phyloP scores from a whole-genome alignment of 2,888 invertebrate species.

The Miltochrista miniata region DNA sequence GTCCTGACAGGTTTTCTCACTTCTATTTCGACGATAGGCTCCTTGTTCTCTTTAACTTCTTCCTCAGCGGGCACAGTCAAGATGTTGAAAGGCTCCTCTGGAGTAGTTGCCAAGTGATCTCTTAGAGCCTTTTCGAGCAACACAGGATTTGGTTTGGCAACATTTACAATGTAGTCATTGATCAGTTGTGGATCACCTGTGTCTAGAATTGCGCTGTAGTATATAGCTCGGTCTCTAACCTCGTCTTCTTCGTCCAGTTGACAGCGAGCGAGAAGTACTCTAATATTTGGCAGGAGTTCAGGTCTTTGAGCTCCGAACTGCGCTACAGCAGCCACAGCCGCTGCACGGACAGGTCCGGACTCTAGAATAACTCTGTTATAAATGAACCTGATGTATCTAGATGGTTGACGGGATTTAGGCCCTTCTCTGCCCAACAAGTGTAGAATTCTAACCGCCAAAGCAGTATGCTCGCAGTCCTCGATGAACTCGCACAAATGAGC shows the following conservation, averaged over 20 bases:
- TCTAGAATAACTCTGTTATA: conserved; percentile 97
- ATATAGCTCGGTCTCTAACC: conserved; percentile 98
- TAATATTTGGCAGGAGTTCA: conserved; percentile 87
- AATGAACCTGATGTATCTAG: conserved; percentile 92
- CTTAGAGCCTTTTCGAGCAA: conserved; percentile 94
- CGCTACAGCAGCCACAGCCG: conserved; percentile 98
- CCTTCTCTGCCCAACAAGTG: conserved; percentile 98
- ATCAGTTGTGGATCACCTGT: conserved; percentile 87
- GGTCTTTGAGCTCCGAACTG: conserved; percentile 98
- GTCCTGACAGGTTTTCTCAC: conserved; percentile 94
- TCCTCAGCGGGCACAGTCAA: conserved; percentile 93
- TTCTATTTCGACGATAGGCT: conserved; percentile 87
- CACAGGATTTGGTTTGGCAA: conserved; percentile 91
- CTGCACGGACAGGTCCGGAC: conserved; percentile 96
- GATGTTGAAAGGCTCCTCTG: conserved; percentile 92
- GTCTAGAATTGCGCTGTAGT: conserved; percentile 94
- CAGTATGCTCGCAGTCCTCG: conserved; percentile 99
- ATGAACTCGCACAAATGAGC: conserved; percentile 99
- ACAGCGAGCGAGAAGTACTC: conserved; percentile 91
- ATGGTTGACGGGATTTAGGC: conserved; percentile 96
- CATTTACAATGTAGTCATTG: conserved; percentile 90
- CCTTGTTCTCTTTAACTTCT: conserved; percentile 91
- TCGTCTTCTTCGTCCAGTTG: conserved; percentile 99
- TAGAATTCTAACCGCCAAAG: conserved; percentile 97
- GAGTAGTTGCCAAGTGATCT: conserved; percentile 89